Evolutionary conservation across 2,888 invertebrate genomes (phyloP).

Genomic region (Acanthoscelides obtectus): DNA sequence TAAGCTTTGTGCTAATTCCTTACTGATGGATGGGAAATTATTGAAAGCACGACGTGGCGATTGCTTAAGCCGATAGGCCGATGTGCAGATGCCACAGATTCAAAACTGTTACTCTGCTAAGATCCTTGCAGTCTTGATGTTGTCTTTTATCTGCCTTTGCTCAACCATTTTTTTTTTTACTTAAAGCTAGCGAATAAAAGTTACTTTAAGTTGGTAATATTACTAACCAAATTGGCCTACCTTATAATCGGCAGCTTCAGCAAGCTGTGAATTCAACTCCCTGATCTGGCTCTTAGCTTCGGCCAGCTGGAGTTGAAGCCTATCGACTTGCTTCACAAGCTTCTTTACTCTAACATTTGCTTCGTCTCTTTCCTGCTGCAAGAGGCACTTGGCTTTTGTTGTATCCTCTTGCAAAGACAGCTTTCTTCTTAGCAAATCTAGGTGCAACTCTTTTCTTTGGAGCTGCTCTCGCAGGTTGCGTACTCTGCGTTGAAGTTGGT

Average conservation of each 20-base stretch:
- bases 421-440: constrained; percentile 85
- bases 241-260: constrained; percentile 84
- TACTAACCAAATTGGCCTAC: constrained; percentile 44
- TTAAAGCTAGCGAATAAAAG: not conserved
- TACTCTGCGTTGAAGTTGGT: constrained; percentile 83
- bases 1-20: too few relatives aligned
- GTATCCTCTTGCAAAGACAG: constrained; percentile 78
- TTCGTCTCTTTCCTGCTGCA: constrained; percentile 67
- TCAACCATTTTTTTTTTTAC: too few relatives aligned
- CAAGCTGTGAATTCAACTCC: constrained; percentile 79
- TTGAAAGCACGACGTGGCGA: too few relatives aligned
- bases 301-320: constrained; percentile 70
- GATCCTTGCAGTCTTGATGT: too few relatives aligned
- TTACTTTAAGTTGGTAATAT: not conserved
- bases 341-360: constrained; percentile 69
- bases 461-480: constrained; percentile 84
- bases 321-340: constrained; percentile 77
- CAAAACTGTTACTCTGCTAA: too few relatives aligned
- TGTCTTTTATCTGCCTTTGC: too few relatives aligned
- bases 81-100: too few relatives aligned
- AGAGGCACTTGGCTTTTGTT: constrained; percentile 56
- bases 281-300: constrained; percentile 79
- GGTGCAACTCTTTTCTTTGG: constrained; percentile 85
- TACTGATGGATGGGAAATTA: too few relatives aligned
- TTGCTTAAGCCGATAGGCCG: too few relatives aligned